Evolutionary conservation across 2,888 invertebrate genomes (phyloP).

Genomic region (Alloscopus bannaensis): DNA sequence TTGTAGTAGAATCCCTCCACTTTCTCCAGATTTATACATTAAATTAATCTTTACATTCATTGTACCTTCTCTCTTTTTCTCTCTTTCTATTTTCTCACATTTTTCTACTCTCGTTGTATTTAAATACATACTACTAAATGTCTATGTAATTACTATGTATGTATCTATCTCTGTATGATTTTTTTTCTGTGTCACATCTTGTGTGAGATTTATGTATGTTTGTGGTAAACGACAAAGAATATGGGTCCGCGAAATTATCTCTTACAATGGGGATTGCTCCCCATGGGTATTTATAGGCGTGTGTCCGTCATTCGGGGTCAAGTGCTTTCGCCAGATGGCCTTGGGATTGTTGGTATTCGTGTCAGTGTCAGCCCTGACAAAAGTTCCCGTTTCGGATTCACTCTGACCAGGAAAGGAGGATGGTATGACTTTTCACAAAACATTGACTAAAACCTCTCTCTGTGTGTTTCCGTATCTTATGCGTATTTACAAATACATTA

Average conservation of each 20-base stretch:
- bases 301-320: constrained; percentile 99
- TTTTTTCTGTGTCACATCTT: constrained; percentile 32
- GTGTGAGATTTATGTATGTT: constrained; percentile 37
- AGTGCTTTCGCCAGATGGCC: constrained; percentile 94
- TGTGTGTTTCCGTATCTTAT: constrained; percentile 3
- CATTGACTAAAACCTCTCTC: constrained; percentile 25
- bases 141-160: constrained; percentile 32
- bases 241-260: constrained; percentile 57
- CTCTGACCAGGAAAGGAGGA: constrained; percentile 93
- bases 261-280: constrained; percentile 59
- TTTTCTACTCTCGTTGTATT: constrained; percentile 31
- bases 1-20: too few species aligned
- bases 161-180: too few species aligned
- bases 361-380: constrained; percentile 94
- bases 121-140: constrained; percentile 13
- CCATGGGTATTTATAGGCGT: constrained; percentile 84
- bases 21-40: not conserved
- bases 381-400: constrained; percentile 96
- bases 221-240: constrained; percentile 39
- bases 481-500: too few species aligned
- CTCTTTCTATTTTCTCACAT: constrained; percentile 15
- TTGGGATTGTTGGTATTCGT: constrained; percentile 97
- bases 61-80: constrained; percentile 15
- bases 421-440: constrained; percentile 83
- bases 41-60: constrained; percentile 6